Evolutionary conservation across 2,888 invertebrate species (phyloP).

Genomic region (Axea sp.): DNA sequence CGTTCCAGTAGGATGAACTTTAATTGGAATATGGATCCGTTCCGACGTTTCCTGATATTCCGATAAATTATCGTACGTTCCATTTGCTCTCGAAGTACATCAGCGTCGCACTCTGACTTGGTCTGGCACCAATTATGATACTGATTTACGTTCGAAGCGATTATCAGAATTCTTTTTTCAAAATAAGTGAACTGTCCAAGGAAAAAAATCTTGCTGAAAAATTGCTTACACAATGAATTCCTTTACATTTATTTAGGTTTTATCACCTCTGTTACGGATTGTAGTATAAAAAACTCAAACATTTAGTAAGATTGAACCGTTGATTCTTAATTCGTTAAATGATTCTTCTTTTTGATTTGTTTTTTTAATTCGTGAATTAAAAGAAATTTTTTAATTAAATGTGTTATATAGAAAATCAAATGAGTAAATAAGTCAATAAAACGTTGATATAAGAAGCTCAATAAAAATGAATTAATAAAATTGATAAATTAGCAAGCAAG

Average conservation of each 20-base stretch:
- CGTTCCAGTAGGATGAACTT: slow-evolving; percentile 78
- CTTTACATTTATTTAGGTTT: slow-evolving; percentile 39
- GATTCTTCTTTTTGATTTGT: too few relatives aligned
- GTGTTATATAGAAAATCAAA: too few relatives aligned
- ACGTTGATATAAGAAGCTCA: too few relatives aligned
- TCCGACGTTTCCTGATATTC: slow-evolving; percentile 77
- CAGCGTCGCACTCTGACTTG: slow-evolving; percentile 60
- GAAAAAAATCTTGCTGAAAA: slow-evolving; percentile 48
- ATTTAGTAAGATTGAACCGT: too few relatives aligned
- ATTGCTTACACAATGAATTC: slow-evolving; percentile 49
- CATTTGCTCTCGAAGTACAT: slow-evolving; percentile 74
- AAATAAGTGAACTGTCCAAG: slow-evolving; percentile 56
- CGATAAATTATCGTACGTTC: slow-evolving; percentile 78
- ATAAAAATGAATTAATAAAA: too few relatives aligned
- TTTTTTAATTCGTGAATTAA: too few relatives aligned
- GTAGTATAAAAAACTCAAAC: too few relatives aligned
- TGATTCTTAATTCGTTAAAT: too few relatives aligned
- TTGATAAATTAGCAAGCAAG: too few relatives aligned
- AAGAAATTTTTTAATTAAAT: too few relatives aligned
- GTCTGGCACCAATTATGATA: slow-evolving; percentile 65
- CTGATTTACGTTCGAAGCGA: slow-evolving; percentile 59
- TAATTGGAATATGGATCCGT: slow-evolving; percentile 79
- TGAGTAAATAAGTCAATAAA: too few relatives aligned
- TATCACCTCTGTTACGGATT: slow-evolving; percentile 8
- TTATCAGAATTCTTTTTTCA: slow-evolving; percentile 39